Evolutionary conservation across 1,140 invertebrate genomes (phyloP).

Genomic region (Eufriesea mexicana): DNA sequence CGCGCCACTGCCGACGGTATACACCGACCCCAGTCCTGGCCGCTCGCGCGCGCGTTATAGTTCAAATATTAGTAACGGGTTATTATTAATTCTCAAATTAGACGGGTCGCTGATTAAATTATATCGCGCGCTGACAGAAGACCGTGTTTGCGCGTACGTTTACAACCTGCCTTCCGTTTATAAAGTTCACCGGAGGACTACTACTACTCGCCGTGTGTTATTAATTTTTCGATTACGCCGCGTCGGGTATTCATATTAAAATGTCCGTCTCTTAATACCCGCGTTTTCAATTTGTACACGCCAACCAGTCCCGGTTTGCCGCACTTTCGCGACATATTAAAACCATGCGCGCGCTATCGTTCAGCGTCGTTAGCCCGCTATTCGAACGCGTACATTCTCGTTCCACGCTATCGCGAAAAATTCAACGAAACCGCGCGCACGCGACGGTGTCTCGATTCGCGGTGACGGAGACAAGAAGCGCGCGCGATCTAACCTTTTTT

Average conservation of each 20-base stretch:
- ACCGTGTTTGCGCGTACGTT: neutral
- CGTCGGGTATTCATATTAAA: constrained; percentile 17
- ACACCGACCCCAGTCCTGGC: neutral
- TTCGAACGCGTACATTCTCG: neutral
- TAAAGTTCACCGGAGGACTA: neutral
- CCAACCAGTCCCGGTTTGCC: constrained; percentile 8
- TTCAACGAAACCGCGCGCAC: neutral
- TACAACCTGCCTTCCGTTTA: too few species aligned
- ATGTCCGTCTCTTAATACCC: constrained; percentile 13
- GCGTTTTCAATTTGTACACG: constrained; percentile 25
- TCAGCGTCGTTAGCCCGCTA: neutral
- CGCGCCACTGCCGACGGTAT: neutral
- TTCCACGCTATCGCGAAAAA: neutral
- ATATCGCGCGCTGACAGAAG: neutral
- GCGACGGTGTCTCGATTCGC: neutral
- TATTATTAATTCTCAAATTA: constrained; percentile 54
- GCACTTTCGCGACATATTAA: constrained; percentile 27
- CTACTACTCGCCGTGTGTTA: constrained; percentile 8
- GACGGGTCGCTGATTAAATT: constrained; percentile 44
- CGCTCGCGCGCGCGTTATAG: neutral
- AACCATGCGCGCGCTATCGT: neutral
- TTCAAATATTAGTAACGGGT: constrained; percentile 54
- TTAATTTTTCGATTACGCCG: constrained; percentile 41
- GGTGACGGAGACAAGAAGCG: too few species aligned
- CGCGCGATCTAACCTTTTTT: too few species aligned